Conservation (phyloP, 2,113 vertebrate genomes). For the Rhipidura dahli region DNA sequence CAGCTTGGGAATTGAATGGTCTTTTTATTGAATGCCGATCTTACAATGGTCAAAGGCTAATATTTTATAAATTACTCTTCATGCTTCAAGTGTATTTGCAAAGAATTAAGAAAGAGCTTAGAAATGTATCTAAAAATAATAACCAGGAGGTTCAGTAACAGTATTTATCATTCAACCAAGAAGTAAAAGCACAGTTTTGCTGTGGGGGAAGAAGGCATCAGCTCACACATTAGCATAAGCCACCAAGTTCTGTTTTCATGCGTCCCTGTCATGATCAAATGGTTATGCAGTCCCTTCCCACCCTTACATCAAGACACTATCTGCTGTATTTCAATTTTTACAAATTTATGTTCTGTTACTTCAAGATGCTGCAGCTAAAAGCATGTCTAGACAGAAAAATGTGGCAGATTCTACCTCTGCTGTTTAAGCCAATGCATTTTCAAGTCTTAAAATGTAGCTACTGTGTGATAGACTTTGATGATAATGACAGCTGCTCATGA, state of each 20-base stretch:
- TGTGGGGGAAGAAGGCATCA: not conserved
- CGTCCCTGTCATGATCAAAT: not conserved
- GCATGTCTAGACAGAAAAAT: conserved; percentile 15
- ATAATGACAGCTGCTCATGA: not conserved
- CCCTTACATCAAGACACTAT: not conserved
- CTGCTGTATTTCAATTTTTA: not conserved
- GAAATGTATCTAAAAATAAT: not conserved
- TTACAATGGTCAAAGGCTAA: not conserved
- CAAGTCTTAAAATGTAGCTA: not conserved
- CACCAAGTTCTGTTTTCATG: not conserved
- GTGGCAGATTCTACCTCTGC: not conserved
- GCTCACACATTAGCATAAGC: not conserved
- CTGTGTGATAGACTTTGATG: not conserved
- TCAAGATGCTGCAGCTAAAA: not conserved
- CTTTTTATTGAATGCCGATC: not conserved
- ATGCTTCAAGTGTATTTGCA: not conserved
- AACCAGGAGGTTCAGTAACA: not conserved
- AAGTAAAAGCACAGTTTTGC: not conserved
- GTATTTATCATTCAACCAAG: not conserved
- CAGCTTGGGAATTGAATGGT: not conserved
- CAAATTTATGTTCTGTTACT: not conserved
- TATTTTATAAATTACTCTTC: not conserved
- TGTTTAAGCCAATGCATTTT: not conserved
- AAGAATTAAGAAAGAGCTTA: not conserved
- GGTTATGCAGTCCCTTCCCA: not conserved